phyloP scores from a whole-genome alignment of 2,888 invertebrate species.

The Folsomia manolachei region DNA sequence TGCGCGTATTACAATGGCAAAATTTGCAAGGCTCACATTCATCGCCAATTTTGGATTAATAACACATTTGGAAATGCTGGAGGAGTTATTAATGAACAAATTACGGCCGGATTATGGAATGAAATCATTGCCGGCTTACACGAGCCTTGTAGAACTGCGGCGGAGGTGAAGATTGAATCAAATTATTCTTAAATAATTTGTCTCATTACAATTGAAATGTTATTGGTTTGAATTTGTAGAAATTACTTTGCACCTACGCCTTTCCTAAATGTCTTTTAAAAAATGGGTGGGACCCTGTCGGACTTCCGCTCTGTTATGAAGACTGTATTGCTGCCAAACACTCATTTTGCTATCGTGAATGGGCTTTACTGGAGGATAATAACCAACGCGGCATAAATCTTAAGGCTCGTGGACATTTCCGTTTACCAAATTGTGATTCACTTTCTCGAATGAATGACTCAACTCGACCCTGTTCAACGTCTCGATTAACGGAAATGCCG shows the following conservation, averaged over 20 bases:
- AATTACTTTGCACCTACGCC: conserved; percentile 84
- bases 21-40: conserved; percentile 61
- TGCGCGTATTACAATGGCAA: conserved; percentile 85
- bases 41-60: conserved; percentile 71
- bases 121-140: conserved; percentile 75
- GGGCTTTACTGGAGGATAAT: conserved; percentile 85
- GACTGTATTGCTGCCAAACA: conserved; percentile 88
- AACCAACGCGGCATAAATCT: conserved; percentile 74
- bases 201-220: not conserved
- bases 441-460: conserved; percentile 69
- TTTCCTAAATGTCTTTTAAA: conserved; percentile 80
- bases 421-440: conserved; percentile 78
- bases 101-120: conserved; percentile 77
- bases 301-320: conserved; percentile 82
- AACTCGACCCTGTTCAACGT: conserved; percentile 72
- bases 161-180: conserved; percentile 63
- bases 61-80: conserved; percentile 64
- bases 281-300: conserved; percentile 62
- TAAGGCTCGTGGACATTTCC: conserved; percentile 79
- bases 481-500: conserved; percentile 78
- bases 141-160: conserved; percentile 80
- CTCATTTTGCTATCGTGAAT: conserved; percentile 89
- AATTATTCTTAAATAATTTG: not conserved
- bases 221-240: conserved; percentile 56
- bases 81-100: conserved; percentile 77